Base-by-base conservation (phyloP, 1,140 invertebrate genomes). In the Camponotus vicinus region DNA sequence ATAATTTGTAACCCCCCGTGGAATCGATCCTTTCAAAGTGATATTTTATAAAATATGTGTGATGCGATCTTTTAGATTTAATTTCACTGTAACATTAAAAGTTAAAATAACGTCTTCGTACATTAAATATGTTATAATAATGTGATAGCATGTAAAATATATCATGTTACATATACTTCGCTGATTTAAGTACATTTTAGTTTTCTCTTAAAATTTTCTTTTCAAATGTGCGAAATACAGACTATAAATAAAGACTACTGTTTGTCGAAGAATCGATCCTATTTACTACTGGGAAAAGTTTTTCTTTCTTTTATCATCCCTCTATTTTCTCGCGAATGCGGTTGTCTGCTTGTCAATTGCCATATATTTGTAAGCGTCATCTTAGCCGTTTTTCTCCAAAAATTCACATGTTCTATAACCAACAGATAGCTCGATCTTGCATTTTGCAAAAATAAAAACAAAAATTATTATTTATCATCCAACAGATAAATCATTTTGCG, bases 251-350 rank as follows among this genome's bases (percentile, higher is more conserved):
- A 64, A 40, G 37, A 21, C 34, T 7, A 52, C 15, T 1, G 45
- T 86, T 87, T 4, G 49, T 34, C 11, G 15, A 86, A 70, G 27
- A 63, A 52, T 42, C 37, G 52, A 66, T 67, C 37, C 21, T 5
- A 66, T 67, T 86, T 66, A 13, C 40, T 34, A 52, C 49, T 13
- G 32, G 42, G 55, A 73, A 86, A 75, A 52, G 11, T 75, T 75
- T 40, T 3, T 18, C 13, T 52, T 52, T 18, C 15, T 15, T 52
- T 15, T 52, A 52, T 55, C 32, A 21, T 32, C n/a, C 21, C 15
- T 78, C 59, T 40, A 79, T 69, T 79, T 69, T 52, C 32, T 52
- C 21, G 34, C n/a, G n/a, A 49, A 79, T 79, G 21, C 45, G 69
- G 42, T 79, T 79, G 49, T 77, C 40, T 77, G 2, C 18, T 42